phyloP scores from a whole-genome alignment of 2,888 invertebrate species.

The Seladonia tumulorum region DNA sequence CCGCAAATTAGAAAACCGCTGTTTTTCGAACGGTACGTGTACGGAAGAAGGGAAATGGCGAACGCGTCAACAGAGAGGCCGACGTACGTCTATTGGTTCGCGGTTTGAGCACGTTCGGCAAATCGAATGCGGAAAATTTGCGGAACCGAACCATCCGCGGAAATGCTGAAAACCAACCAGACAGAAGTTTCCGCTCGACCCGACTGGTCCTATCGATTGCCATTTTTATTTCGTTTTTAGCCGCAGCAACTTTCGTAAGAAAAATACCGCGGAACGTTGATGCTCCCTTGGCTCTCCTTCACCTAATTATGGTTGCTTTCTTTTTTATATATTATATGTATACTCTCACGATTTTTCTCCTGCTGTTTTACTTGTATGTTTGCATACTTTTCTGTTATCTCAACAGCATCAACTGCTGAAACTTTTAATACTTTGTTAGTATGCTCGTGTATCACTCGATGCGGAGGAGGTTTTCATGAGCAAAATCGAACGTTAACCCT shows the following conservation, averaged over 20 bases:
- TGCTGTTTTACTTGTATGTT: not conserved
- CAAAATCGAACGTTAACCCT: no score
- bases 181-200: constrained; percentile 14
- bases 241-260: not conserved
- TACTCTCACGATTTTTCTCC: not conserved
- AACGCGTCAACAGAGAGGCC: not conserved
- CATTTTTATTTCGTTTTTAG: constrained; percentile 15
- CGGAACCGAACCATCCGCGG: constrained; percentile 32
- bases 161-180: constrained; percentile 39
- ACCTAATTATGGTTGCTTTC: no score
- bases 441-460: no score
- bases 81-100: constrained; percentile 32
- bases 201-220: constrained; percentile 34
- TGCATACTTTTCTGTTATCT: no score
- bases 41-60: not conserved
- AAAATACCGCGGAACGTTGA: no score
- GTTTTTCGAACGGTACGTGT: constrained; percentile 24
- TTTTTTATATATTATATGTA: no score
- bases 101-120: constrained; percentile 50
- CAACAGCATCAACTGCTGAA: no score
- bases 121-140: constrained; percentile 51
- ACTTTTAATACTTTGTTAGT: no score
- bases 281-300: no score
- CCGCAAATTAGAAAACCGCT: constrained; percentile 57
- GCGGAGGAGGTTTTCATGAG: no score